Evolutionary conservation across 2,888 invertebrate species (phyloP), one percentile per base, ranked within the genome.

Genomic region (Asteroscopus sphinx): DNA sequence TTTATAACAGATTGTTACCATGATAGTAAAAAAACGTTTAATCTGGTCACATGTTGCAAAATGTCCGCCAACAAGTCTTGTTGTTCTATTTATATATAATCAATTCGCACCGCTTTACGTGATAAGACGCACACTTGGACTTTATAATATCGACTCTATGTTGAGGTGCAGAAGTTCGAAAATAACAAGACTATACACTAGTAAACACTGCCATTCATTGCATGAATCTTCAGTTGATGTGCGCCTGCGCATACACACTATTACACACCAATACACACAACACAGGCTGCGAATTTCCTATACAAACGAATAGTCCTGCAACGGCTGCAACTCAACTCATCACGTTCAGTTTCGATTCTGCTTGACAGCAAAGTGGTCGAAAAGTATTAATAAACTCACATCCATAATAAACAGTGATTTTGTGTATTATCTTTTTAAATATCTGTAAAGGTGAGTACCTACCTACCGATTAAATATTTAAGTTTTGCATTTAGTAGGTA

Each of bases 41-140:
- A 21, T 6, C 30, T 61, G 57, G 68, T 12, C 41, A 70, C 73
- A 70, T 53, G 36, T 4, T 26, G 42, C 37, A 32, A 30, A 54
- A 21, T 4, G 30, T 28, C 21, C 32, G 30, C 46, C 44, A 49
- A 61, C 59, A 37, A 4, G 8, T 33, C 25, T 42, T 39, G 2
- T 13, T 11, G 32, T 54, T 37, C 45, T 61, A 61, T 56, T 48
- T 48, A 45, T 51, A 35, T 25, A 12, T 25, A 12, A 15, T 40
- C 12, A 13, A 33, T 45, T 36, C 28, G 30, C 32, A 48, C 5
- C 7, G 28, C 7, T 6, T 9, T 15, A 51, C 11, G 53, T 3
- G 12, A 2, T 56, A 68, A n/a, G 37, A 33, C 16, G n/a, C 39
- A 9, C 25, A 11, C 11, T 13, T 7, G 7, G 12, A 13, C 25